Conservation (phyloP, 1,140 invertebrate species). For the Hylaeus volcanicus region DNA sequence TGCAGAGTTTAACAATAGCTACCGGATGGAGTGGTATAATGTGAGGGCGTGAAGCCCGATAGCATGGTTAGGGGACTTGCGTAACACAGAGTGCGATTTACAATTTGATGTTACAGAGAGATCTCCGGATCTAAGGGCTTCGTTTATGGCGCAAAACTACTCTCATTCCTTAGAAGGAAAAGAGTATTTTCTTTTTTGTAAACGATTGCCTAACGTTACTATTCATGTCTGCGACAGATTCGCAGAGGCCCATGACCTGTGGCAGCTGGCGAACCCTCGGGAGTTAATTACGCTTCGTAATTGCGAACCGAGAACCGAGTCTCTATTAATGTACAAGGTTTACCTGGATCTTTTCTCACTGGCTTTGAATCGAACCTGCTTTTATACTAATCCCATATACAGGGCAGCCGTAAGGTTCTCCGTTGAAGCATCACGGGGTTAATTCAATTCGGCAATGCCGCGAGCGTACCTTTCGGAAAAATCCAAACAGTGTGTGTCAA, state of each 20-base stretch:
- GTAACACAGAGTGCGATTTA: background rate
- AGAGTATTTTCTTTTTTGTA: background rate
- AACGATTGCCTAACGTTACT: background rate
- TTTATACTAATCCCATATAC: background rate
- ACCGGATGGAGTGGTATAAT: slow-evolving; percentile 22
- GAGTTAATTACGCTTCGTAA: slow-evolving; percentile 72
- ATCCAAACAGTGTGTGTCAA: background rate
- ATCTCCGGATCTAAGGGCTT: background rate
- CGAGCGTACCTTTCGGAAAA: background rate
- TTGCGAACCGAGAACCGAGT: slow-evolving; percentile 38
- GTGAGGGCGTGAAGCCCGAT: background rate
- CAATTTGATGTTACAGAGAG: background rate
- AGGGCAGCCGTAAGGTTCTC: background rate
- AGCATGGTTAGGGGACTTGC: background rate
- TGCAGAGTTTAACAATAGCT: slow-evolving; percentile 27
- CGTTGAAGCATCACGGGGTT: no score
- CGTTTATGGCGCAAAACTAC: no score
- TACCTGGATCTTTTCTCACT: slow-evolving; percentile 3
- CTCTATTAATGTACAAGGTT: slow-evolving; percentile 15
- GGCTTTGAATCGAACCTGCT: background rate
- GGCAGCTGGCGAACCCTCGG: slow-evolving; percentile 63
- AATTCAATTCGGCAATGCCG: background rate
- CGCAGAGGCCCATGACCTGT: slow-evolving; percentile 45
- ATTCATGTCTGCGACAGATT: background rate
- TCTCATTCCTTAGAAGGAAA: no score